Percentiles rank a stretch among this genome's conserved stretches.
Conservation (phyloP, 2,113 vertebrate genomes). For the Misgurnus mizolepis region DNA sequence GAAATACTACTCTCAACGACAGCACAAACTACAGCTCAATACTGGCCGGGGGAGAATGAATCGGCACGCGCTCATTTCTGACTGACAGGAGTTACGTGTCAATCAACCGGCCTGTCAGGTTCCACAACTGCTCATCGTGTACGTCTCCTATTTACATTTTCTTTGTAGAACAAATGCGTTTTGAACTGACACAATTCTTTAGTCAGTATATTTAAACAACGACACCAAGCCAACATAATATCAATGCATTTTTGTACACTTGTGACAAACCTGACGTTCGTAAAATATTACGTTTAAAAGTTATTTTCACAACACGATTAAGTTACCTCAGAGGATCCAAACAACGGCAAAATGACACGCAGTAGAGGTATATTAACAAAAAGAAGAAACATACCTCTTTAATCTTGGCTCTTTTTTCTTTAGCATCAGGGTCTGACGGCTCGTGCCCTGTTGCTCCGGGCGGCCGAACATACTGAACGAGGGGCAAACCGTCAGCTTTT, state of each 20-base stretch:
- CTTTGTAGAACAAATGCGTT: neutral
- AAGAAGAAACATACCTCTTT: constrained; percentile 83
- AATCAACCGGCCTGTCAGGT: constrained; percentile 14
- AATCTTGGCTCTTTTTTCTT: constrained; percentile 81
- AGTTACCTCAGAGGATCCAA: neutral
- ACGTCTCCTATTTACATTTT: neutral
- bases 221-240: neutral
- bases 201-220: neutral
- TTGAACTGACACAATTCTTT: neutral
- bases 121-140: neutral
- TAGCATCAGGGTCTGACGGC: constrained; percentile 79
- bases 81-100: constrained; percentile 6
- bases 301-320: neutral
- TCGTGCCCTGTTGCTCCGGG: constrained; percentile 83
- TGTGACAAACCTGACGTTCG: no score
- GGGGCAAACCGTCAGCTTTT: constrained; percentile 74
- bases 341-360: neutral
- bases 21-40: neutral
- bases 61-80: neutral
- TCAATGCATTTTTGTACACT: no score
- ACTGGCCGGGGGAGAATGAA: neutral
- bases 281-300: neutral
- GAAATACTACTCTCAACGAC: neutral
- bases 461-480: constrained; percentile 77
- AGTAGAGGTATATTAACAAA: neutral